These are phyloP conservation scores for Oreochromis spilurus DNA, from an alignment of 2,113 vertebrate species.

Conservation along the genomic window DNA sequence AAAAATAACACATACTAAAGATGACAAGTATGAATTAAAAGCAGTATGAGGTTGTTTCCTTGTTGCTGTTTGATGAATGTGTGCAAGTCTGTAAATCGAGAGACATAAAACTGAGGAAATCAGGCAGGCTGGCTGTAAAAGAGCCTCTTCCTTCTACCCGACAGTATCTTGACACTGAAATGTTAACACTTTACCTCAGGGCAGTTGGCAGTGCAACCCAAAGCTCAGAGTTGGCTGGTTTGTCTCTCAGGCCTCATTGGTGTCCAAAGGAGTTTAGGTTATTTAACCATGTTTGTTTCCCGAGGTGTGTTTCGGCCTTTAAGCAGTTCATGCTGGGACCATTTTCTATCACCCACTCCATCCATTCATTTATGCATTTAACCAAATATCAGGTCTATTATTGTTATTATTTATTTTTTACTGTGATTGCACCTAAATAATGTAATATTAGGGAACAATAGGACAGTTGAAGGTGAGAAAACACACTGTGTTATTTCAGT, in stretches of 20 bases:
- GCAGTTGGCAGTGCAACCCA: not conserved
- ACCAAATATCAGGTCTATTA: not conserved
- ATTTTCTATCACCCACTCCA: not conserved
- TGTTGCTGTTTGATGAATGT: not conserved
- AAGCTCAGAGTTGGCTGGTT: not conserved
- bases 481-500: not conserved
- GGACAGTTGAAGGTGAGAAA: not conserved
- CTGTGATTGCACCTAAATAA: not conserved
- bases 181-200: not conserved
- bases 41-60: not conserved
- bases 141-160: not conserved
- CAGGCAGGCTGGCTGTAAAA: not conserved
- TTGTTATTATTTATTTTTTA: not conserved
- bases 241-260: not conserved
- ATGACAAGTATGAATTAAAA: not conserved
- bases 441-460: not conserved
- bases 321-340: not conserved
- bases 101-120: not conserved
- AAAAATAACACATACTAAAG: not conserved
- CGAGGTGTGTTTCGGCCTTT: not conserved
- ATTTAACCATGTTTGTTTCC: not conserved
- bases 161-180: not conserved
- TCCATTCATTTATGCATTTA: not conserved
- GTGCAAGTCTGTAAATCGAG: not conserved
- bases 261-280: not conserved